These are phyloP conservation scores for Ctenoplectra terminalis DNA, from an alignment of 1,140 invertebrate species.

Conservation along the genomic window DNA sequence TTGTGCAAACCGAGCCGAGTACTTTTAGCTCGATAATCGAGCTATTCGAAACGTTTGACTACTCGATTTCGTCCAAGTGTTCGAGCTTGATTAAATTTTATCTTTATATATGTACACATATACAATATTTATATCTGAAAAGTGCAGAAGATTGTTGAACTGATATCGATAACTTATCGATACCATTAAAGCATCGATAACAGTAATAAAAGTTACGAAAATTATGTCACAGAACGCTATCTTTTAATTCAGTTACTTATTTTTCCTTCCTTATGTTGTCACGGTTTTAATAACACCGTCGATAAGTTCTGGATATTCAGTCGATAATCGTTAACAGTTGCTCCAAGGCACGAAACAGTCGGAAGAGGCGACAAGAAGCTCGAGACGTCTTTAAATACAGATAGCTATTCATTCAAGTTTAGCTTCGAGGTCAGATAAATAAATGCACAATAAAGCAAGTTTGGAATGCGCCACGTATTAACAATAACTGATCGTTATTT, in stretches of 20 bases:
- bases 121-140: background rate
- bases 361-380: background rate
- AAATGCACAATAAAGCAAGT: slow-evolving; percentile 25
- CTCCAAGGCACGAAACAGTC: background rate
- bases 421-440: slow-evolving; percentile 40
- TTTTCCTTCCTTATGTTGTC: background rate
- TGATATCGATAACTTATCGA: background rate
- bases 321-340: background rate
- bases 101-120: background rate
- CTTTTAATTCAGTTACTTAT: background rate
- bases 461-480: background rate
- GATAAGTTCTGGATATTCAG: background rate
- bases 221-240: no score
- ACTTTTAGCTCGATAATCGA: background rate
- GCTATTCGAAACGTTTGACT: background rate
- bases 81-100: background rate
- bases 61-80: background rate
- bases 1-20: background rate
- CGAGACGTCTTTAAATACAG: slow-evolving; percentile 8
- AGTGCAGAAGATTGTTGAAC: background rate
- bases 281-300: background rate
- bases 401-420: slow-evolving; percentile 45
- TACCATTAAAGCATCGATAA: background rate
- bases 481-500: background rate
- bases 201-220: background rate